Percentiles rank a stretch among this genome's conserved stretches.
Evolutionary conservation across 2,113 vertebrate genomes (phyloP).

Genomic region (Platysternon megacephalum): DNA sequence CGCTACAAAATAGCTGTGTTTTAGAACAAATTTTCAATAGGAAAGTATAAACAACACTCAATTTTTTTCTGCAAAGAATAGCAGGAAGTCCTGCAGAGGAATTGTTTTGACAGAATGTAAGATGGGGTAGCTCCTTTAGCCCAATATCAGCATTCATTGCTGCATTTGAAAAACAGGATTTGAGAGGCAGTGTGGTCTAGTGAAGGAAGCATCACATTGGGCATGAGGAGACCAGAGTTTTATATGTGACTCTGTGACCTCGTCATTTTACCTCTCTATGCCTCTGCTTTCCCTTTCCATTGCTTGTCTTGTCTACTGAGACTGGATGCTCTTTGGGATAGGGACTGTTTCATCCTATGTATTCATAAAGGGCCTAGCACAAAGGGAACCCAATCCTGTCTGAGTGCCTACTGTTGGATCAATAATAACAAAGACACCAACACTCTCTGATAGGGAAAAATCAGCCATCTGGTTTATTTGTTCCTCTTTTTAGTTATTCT

Average conservation of each 20-base stretch:
- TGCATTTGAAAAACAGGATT: not conserved
- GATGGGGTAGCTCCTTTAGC: not conserved
- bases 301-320: not conserved
- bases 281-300: not conserved
- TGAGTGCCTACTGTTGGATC: not conserved
- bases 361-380: not conserved
- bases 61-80: not conserved
- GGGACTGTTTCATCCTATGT: not conserved
- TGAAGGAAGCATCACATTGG: not conserved
- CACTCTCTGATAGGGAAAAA: not conserved
- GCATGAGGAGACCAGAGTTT: not conserved
- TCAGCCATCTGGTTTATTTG: not conserved
- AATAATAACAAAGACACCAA: not conserved
- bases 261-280: not conserved
- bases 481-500: not conserved
- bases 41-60: not conserved
- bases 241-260: not conserved
- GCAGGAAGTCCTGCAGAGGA: not conserved
- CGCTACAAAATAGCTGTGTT: slow-evolving; percentile 10
- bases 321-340: not conserved
- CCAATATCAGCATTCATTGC: not conserved
- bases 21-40: not conserved
- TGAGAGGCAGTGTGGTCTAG: not conserved
- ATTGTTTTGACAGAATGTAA: not conserved
- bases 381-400: not conserved